phyloP scores from a whole-genome alignment of 2,797 vertebrate species.

The Chrysolophus pictus region DNA sequence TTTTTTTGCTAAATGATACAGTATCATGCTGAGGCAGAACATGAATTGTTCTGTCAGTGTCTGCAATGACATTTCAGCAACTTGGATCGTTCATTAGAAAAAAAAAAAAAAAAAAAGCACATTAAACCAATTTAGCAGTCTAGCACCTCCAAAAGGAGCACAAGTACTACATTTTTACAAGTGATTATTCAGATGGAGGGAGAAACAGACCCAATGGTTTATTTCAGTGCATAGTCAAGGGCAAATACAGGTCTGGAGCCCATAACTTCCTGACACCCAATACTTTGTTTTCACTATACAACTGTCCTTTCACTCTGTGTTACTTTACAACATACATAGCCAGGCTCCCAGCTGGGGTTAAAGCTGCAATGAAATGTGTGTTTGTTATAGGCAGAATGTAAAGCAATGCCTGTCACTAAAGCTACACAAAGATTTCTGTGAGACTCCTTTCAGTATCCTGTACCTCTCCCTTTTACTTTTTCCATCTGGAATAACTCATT shows the following conservation, averaged over 20 bases:
- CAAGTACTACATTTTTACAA: background rate
- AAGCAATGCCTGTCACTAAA: background rate
- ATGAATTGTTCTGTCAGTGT: background rate
- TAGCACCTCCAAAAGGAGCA: background rate
- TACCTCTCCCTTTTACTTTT: background rate
- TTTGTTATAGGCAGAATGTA: background rate
- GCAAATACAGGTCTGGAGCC: background rate
- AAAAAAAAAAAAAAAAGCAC: too few relatives aligned
- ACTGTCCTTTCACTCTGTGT: background rate
- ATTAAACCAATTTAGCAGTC: background rate
- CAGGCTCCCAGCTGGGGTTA: background rate
- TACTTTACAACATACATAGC: background rate
- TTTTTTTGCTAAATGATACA: background rate
- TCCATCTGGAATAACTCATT: background rate
- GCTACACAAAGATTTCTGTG: background rate
- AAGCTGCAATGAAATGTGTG: background rate
- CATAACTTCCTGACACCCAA: background rate
- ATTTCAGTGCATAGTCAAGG: background rate
- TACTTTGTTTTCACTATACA: background rate
- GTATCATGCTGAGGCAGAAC: background rate
- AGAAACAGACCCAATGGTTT: background rate
- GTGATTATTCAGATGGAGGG: background rate
- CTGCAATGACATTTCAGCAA: background rate
- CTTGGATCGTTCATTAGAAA: background rate
- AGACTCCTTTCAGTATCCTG: background rate